These are phyloP conservation scores for Xanthia togata DNA, from an alignment of 2,888 invertebrate species.

Conservation along the genomic window DNA sequence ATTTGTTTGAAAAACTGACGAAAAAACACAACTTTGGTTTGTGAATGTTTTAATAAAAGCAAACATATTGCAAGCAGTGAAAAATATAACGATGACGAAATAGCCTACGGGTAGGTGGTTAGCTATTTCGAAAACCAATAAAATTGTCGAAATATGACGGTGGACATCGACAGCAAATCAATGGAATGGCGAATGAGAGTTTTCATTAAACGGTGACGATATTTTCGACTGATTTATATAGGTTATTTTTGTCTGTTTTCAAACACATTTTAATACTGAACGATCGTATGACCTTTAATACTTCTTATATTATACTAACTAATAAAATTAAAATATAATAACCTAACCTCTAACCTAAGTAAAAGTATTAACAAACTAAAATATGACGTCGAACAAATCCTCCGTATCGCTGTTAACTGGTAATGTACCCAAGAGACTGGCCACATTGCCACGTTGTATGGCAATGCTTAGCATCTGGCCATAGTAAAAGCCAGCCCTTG, in stretches of 20 bases:
- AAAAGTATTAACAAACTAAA: no score
- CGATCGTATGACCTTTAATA: not conserved
- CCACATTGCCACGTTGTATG: no score
- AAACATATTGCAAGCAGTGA: constrained; percentile 19
- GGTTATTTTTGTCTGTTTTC: not conserved
- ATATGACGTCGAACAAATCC: no score
- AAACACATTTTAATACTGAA: constrained; percentile 18
- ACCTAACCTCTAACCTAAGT: no score
- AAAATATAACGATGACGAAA: constrained; percentile 17
- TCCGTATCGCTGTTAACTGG: no score
- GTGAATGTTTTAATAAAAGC: constrained; percentile 36
- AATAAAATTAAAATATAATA: no score
- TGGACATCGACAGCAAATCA: constrained; percentile 10
- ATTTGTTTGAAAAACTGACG: constrained; percentile 34
- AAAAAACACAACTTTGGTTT: constrained; percentile 19
- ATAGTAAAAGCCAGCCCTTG: no score
- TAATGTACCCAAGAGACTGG: no score
- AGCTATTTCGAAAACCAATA: constrained; percentile 17
- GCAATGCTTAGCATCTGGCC: no score
- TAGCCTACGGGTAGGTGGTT: not conserved
- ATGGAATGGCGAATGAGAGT: constrained; percentile 10
- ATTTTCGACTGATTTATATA: not conserved
- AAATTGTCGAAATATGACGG: constrained; percentile 11
- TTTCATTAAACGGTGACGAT: constrained; percentile 8
- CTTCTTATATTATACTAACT: no score